Conservation (phyloP, 2,113 vertebrate species). For the Monopterus albus region DNA sequence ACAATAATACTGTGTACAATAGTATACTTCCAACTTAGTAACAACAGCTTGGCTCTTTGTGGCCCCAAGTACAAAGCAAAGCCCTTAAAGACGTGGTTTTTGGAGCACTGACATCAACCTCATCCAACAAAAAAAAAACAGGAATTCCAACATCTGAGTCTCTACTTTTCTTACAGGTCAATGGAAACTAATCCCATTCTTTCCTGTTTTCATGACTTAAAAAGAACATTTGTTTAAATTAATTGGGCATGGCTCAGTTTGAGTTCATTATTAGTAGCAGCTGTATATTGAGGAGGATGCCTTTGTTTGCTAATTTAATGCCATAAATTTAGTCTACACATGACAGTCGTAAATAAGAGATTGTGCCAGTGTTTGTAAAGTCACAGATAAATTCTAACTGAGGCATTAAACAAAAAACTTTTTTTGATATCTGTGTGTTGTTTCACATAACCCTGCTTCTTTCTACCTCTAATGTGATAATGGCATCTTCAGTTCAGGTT, state of each 20-base stretch:
- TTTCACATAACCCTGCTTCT: slow-evolving; percentile 8
- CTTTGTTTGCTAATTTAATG: too few species aligned
- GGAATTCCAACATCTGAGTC: neutral
- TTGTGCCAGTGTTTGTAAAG: neutral
- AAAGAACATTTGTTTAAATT: neutral
- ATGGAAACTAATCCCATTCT: slow-evolving; percentile 10
- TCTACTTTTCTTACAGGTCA: neutral
- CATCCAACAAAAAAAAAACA: too few species aligned
- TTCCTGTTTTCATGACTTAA: too few species aligned
- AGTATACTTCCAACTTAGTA: neutral
- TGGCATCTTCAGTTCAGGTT: slow-evolving; percentile 35
- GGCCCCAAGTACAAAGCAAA: neutral
- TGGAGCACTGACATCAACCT: too few species aligned
- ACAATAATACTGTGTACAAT: neutral
- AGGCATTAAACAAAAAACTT: neutral
- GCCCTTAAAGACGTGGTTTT: neutral
- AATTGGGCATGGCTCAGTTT: too few species aligned
- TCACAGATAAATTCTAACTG: neutral
- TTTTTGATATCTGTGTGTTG: neutral
- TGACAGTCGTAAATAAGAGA: neutral
- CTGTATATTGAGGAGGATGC: too few species aligned
- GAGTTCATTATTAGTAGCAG: too few species aligned
- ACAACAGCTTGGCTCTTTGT: neutral
- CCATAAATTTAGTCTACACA: neutral
- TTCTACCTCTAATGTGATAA: slow-evolving; percentile 40